phyloP scores from a whole-genome alignment of 2,797 vertebrate genomes.

The Pygocentrus nattereri region DNA sequence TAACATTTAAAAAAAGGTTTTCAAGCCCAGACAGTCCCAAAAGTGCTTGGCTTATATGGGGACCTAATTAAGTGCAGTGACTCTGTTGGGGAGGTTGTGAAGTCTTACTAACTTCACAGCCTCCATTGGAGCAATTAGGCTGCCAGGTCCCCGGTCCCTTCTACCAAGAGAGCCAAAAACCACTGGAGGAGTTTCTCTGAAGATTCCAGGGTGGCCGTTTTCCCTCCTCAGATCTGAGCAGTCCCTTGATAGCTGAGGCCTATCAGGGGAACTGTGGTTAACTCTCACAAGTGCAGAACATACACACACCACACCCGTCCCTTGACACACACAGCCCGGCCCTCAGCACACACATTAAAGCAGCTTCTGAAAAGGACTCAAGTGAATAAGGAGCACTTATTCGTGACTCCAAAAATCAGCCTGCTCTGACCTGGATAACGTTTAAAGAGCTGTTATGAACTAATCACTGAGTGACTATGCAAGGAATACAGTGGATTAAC shows the following conservation, averaged over 20 bases:
- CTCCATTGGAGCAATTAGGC: conserved; percentile 54
- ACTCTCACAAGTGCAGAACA: conserved; percentile 38
- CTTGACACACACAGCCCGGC: not conserved
- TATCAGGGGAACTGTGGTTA: conserved; percentile 41
- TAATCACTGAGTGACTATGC: not conserved
- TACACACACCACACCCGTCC: conserved; percentile 20
- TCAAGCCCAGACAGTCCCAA: not conserved
- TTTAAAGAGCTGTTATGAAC: not conserved
- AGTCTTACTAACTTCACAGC: conserved; percentile 11
- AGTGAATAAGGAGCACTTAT: not conserved
- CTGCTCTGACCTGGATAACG: not conserved
- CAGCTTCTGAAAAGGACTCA: not conserved
- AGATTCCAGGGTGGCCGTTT: conserved; percentile 54
- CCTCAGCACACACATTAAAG: not conserved
- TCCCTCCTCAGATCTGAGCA: conserved; percentile 17
- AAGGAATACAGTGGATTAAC: not conserved
- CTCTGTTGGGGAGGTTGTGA: conserved; percentile 37
- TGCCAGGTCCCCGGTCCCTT: conserved; percentile 39
- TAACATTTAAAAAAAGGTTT: not conserved
- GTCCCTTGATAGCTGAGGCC: conserved; percentile 34
- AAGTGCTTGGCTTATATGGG: conserved; percentile 11
- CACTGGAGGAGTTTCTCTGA: conserved; percentile 52
- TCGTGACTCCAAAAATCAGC: not conserved
- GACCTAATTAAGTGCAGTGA: conserved; percentile 42
- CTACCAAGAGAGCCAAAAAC: conserved; percentile 36